Base-by-base conservation (phyloP, 2,113 vertebrate species). In the Psophia crepitans region DNA sequence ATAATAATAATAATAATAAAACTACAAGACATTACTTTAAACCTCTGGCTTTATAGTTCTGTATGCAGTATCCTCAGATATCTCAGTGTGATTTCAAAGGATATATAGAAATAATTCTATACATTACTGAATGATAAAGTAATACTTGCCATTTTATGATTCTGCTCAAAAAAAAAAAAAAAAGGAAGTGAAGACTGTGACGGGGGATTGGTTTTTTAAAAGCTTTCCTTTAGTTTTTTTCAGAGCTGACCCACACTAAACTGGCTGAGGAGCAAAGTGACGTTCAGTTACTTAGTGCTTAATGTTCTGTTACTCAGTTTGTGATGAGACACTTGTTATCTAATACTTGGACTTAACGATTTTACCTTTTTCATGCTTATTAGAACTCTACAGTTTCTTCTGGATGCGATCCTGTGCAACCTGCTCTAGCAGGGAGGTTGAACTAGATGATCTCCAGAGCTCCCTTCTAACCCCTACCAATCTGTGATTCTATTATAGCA, bases 151-250 rank as follows among this genome's bases (percentile, higher is more conserved):
- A 54, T 54, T 80, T 91, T 78, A 61, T 54, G 28, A 76, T 49
- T 80, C 54, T 48, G 14, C 35, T 86, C 58, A 43, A 51, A 43
- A 51, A 66, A 89, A 91, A 71, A 74, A 94, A 57, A 87, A 90
- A 51, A 51, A 91, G 54, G 81, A 93, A 97, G 61, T 86, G 19
- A 97, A 95, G 83, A 82, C 16, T 78, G 77, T 23, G 13, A 57
- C 90, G 69, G 32, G 57, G 1, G 54, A 28, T 53, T 13, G 1
- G 1, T 76, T 93, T 89, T 96, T 92, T 71, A 82, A 94, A 94
- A 93, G 46, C 37, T 94, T 93, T 88, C 48, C 77, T 96, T 94
- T 61, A 33, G 5, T 77, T 87, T 93, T 97, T 85, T 94, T 81
- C 46, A 91, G 70, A 91, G 46, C 13, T 81, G 37, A 90, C 79